Conservation (phyloP, 2,113 vertebrate species). For the Beaufortia kweichowensis region DNA sequence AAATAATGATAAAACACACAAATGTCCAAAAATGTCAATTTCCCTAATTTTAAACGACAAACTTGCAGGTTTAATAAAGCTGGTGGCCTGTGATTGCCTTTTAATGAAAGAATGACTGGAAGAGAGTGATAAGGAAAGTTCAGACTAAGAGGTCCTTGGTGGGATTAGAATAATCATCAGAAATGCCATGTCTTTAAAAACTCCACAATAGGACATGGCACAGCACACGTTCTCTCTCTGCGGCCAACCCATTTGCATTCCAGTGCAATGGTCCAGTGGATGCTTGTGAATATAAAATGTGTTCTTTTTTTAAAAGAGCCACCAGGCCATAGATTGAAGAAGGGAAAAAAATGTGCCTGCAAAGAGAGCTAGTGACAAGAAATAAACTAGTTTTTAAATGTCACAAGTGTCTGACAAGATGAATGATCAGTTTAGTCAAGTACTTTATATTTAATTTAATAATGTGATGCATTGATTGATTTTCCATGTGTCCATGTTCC, state of each 20-base stretch:
- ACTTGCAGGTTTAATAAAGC: slow-evolving; percentile 89
- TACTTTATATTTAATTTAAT: neutral
- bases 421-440: neutral
- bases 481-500: slow-evolving; percentile 1
- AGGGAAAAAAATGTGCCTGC: slow-evolving; percentile 38
- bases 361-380: slow-evolving; percentile 3
- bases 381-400: slow-evolving; percentile 6
- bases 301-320: slow-evolving; percentile 59
- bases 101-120: slow-evolving; percentile 89
- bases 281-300: slow-evolving; percentile 64
- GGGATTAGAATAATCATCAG: slow-evolving; percentile 83
- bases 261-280: slow-evolving; percentile 59
- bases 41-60: slow-evolving; percentile 64
- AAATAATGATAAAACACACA: slow-evolving; percentile 11
- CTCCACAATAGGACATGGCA: slow-evolving; percentile 66
- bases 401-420: slow-evolving; percentile 7
- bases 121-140: slow-evolving; percentile 81
- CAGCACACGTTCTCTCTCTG: slow-evolving; percentile 52
- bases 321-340: slow-evolving; percentile 60
- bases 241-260: slow-evolving; percentile 68
- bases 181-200: slow-evolving; percentile 76
- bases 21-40: slow-evolving; percentile 78
- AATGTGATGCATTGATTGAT: neutral
- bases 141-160: slow-evolving; percentile 73
- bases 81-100: slow-evolving; percentile 87